Percentiles rank a stretch among this genome's conserved stretches.
Evolutionary conservation across 1,140 invertebrate genomes (phyloP).

Genomic region (Megathymus violae): DNA sequence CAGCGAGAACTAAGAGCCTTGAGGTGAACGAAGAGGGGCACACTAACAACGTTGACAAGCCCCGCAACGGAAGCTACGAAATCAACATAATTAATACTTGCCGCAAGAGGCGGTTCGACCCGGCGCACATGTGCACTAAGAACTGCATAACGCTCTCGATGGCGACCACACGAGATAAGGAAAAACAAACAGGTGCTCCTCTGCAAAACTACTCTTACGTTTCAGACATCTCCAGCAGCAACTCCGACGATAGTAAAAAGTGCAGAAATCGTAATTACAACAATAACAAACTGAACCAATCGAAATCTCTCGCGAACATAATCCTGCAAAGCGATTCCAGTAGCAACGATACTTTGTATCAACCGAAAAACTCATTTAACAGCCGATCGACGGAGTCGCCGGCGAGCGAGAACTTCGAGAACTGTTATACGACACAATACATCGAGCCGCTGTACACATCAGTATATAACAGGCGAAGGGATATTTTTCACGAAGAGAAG

Average conservation of each 20-base stretch:
- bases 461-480: conserved; percentile 73
- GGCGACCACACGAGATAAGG: conserved; percentile 56
- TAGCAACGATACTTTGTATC: conserved; percentile 79
- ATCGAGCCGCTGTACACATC: conserved; percentile 76
- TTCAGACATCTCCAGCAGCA: conserved; percentile 57
- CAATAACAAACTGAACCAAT: conserved; percentile 77
- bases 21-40: conserved; percentile 74
- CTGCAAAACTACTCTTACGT: conserved; percentile 70
- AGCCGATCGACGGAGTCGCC: conserved; percentile 75
- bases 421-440: conserved; percentile 75
- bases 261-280: conserved; percentile 71
- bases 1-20: conserved; percentile 82
- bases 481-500: conserved; percentile 79
- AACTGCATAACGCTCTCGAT: conserved; percentile 57
- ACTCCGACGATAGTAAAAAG: conserved; percentile 68
- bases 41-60: conserved; percentile 54
- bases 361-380: conserved; percentile 74
- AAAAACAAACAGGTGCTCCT: conserved; percentile 57
- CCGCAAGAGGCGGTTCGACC: conserved; percentile 72
- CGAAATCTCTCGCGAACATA: conserved; percentile 80
- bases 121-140: conserved; percentile 78
- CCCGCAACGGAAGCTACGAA: conserved; percentile 69
- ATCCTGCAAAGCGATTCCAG: conserved; percentile 78
- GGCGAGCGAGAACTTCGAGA: conserved; percentile 75
- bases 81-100: conserved; percentile 66